Evolutionary conservation across 1,140 invertebrate species (phyloP).

Genomic region (Dermatophagoides farinae): DNA sequence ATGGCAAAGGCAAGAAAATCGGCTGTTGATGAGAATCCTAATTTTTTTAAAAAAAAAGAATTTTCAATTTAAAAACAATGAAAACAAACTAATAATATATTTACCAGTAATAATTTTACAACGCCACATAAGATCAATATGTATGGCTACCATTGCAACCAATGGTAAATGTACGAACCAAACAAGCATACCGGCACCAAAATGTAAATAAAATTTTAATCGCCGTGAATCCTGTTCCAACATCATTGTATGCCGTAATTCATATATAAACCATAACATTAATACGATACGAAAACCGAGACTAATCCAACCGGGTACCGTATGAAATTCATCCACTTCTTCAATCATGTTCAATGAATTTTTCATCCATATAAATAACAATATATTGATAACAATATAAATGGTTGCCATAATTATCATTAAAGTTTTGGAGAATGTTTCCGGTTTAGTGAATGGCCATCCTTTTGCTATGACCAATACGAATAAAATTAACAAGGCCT

Average conservation of each 20-base stretch:
- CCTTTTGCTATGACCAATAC: slow-evolving; percentile 80
- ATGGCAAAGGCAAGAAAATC: slow-evolving; percentile 82
- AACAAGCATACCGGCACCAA: slow-evolving; percentile 84
- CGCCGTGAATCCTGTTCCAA: slow-evolving; percentile 77
- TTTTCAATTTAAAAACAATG: background rate
- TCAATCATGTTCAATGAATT: slow-evolving; percentile 85
- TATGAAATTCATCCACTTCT: slow-evolving; percentile 89
- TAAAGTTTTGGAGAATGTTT: slow-evolving; percentile 59
- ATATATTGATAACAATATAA: slow-evolving; percentile 70
- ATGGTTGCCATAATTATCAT: slow-evolving; percentile 75
- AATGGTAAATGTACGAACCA: slow-evolving; percentile 96
- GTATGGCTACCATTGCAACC: slow-evolving; percentile 71
- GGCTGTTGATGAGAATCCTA: slow-evolving; percentile 78
- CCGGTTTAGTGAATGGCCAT: slow-evolving; percentile 77
- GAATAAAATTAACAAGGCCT: slow-evolving; percentile 85
- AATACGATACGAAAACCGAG: slow-evolving; percentile 62
- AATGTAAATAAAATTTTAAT: slow-evolving; percentile 77
- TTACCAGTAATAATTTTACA: slow-evolving; percentile 75
- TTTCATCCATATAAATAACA: slow-evolving; percentile 91
- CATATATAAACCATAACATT: slow-evolving; percentile 84
- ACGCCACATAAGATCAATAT: slow-evolving; percentile 81
- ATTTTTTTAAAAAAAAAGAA: slow-evolving; percentile 15
- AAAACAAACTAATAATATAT: background rate
- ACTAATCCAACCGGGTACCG: slow-evolving; percentile 83
- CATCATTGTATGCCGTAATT: slow-evolving; percentile 73